These are phyloP conservation scores for Antedon mediterranea DNA, from an alignment of 53 echinoderm and acorn worm species.

Conservation along the genomic window DNA sequence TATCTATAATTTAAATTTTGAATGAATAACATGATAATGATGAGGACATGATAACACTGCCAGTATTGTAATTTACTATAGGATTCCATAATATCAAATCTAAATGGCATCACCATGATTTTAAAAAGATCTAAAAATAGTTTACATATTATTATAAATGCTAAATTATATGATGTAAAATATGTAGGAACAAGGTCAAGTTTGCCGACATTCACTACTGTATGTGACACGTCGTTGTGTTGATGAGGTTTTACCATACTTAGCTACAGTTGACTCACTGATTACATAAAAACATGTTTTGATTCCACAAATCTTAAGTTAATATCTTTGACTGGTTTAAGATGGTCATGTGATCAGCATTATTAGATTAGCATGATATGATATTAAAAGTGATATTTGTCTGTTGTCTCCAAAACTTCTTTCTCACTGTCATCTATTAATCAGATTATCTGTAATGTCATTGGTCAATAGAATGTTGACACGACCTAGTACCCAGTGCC, in stretches of 20 bases:
- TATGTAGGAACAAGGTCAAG: not conserved
- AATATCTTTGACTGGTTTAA: not conserved
- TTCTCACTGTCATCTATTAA: too few relatives aligned
- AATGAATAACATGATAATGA: too few relatives aligned
- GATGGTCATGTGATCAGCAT: not conserved
- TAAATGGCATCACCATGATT: not conserved
- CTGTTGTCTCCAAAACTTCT: too few relatives aligned
- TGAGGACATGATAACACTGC: too few relatives aligned
- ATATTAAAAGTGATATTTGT: not conserved
- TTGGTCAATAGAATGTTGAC: too few relatives aligned
- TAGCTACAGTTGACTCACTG: not conserved
- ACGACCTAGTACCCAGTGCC: too few relatives aligned
- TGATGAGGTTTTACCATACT: not conserved
- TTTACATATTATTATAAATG: not conserved
- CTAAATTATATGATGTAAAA: not conserved
- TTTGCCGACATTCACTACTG: not conserved
- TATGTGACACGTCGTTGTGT: not conserved
- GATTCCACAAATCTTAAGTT: not conserved
- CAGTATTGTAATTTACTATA: too few relatives aligned
- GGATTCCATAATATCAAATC: too few relatives aligned
- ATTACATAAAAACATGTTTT: not conserved
- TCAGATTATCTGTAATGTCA: too few relatives aligned
- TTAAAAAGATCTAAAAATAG: not conserved
- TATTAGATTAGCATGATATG: not conserved
- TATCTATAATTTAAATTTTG: too few relatives aligned